Base-by-base conservation (phyloP, 2,888 invertebrate species). In the Dichetophora obliterata region DNA sequence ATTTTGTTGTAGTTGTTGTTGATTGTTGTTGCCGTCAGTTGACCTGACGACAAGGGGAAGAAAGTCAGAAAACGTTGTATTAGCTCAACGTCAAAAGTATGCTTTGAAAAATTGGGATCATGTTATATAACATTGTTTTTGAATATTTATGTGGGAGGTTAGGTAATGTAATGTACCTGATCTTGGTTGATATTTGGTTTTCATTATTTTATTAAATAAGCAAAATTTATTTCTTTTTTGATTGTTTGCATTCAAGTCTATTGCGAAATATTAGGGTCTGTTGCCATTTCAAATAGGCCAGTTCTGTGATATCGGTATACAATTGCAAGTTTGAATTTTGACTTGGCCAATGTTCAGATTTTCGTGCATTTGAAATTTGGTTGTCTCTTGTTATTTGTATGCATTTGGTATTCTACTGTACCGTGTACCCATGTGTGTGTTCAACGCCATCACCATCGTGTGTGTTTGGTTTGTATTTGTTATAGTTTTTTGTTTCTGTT, bases 1-100 rank as follows among this genome's bases (percentile, higher is more conserved):
- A 22, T 63, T 85, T 76, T 76, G 77, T 76, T 69, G 65, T 74
- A 71, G 77, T 78, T 75, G 79, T 54, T 73, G 75, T 77, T 80
- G 74, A 80, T 86, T 80, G 86, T 83, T 81, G 84, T 84, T 88
- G 90, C 89, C 89, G 89, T 90, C 89, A 90, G 89, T 85, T 89
- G 87, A 89, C 89, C 89, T 90, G 90, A 90, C 90, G 90, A 89
- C 90, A 90, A 84, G 86, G 88, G 88, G 86, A 88, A 88, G 84
- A 89, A 88, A 89, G 86, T 87, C 88, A 89, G 88, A 89, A 85
- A 89, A 89, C 89, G 89, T 87, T 88, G 89, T 85, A 88, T 89
- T 89, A 89, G 89, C 89, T 90, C 90, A 89, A 87, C 84, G 84
- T 85, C 85, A 85, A 83, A 85, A 83, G 82, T 85, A 83, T 80